Base-by-base conservation (phyloP, 1,140 invertebrate species). In the Holcopasites calliopsidis region DNA sequence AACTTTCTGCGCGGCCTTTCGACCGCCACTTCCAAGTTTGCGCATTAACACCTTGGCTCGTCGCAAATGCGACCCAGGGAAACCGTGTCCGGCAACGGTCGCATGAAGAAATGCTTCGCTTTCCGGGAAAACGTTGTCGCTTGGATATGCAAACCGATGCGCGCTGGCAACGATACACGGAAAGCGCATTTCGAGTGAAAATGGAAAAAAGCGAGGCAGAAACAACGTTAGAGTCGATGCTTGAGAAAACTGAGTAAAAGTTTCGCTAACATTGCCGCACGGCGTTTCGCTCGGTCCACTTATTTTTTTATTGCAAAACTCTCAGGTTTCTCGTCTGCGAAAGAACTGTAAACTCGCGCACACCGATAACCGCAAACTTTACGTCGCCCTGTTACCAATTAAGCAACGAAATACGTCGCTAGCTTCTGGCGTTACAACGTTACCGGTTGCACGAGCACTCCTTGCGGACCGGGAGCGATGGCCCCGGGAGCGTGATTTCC, bases 1-100 rank as follows among this genome's bases (percentile, higher is more conserved):
- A 21, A 61, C 42, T 71, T 71, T 2, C 55, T 10, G 26, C 42
- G 55, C 47, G 40, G 44, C 40, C 18, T 71, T 44, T 60, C 64
- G 38, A 62, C 26, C 13, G 16, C 26, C 23, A 6, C 6, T 18
- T 6, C 1, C 16, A 33, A 69, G 66, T 57, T 69, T 55, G 6
- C 50, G 49, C 50, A 28, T 66, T 66, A 66, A 54, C 64, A 40
- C 28, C 40, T 47, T 64, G 16, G 5, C 10, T 4, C 23, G 28
- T 28, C 33, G 13, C 28, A 49, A 64, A 38, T 38, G 26, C 33
- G 23, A 35, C n/a, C 26, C 26, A 16, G 3, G 47, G 38, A 54
- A 65, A 26, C 21, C 50, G 65, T 2, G 50, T 55, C 26, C 50
- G 38, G 26, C 26, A 6, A 35, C 28, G 3, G 8, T 55, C 35